Conservation (phyloP, 92 coral and sea anemone species). For the Isaurus tuberculatus region DNA sequence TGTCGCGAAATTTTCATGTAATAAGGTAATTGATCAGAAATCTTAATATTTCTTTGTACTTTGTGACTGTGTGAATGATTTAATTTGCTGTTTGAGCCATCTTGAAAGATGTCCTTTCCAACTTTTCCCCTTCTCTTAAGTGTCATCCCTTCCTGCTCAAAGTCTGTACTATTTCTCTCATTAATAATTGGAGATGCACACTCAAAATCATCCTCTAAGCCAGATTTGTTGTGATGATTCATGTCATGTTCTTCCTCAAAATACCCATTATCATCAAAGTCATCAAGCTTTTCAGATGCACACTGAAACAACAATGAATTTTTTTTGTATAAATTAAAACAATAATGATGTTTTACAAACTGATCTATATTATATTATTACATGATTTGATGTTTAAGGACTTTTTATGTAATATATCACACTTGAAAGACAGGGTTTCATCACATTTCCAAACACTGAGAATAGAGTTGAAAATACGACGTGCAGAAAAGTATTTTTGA, state of each 20-base stretch:
- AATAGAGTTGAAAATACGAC: no score
- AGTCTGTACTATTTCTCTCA: background rate
- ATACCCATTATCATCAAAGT: slow-evolving; percentile 1
- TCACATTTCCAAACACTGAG: no score
- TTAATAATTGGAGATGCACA: background rate
- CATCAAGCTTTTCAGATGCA: background rate
- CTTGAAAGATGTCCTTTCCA: background rate
- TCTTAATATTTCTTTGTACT: background rate
- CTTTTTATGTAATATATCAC: no score
- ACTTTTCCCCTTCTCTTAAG: background rate
- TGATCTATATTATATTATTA: background rate
- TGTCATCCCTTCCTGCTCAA: background rate
- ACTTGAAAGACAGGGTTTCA: no score
- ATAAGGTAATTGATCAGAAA: no score
- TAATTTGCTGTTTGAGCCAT: background rate
- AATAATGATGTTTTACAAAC: background rate
- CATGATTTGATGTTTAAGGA: no score
- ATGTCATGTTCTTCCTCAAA: background rate
- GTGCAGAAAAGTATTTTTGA: no score
- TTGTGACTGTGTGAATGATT: background rate
- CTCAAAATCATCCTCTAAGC: background rate
- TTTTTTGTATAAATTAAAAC: background rate
- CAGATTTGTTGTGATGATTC: background rate
- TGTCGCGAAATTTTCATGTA: no score
- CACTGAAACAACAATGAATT: background rate